Percentiles rank a stretch among this genome's conserved stretches.
These are phyloP conservation scores for Platichthys flesus DNA, from an alignment of 2,113 vertebrate species.

Conservation along the genomic window DNA sequence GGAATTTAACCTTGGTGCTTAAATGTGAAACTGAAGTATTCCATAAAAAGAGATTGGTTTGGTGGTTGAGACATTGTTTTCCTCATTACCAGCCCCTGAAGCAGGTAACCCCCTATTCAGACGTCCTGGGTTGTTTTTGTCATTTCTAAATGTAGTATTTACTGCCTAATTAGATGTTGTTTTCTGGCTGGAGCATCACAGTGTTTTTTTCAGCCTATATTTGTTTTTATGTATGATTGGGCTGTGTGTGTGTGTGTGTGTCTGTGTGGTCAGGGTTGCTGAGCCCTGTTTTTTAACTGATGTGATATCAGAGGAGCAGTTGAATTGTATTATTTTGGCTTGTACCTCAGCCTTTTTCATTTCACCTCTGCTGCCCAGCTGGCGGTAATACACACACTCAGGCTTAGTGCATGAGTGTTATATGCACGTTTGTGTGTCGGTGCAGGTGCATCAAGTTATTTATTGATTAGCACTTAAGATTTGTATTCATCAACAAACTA, in stretches of 20 bases:
- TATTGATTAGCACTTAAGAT: background rate
- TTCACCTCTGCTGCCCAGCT: constrained; percentile 22
- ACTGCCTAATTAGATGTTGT: background rate
- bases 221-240: constrained; percentile 35
- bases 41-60: too few species aligned
- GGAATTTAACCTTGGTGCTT: too few species aligned
- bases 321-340: constrained; percentile 43
- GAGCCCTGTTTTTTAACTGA: constrained; percentile 56
- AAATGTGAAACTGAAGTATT: too few species aligned
- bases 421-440: background rate
- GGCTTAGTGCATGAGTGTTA: background rate
- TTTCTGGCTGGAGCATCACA: constrained; percentile 19
- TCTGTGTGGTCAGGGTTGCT: constrained; percentile 46
- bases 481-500: background rate
- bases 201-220: constrained; percentile 46
- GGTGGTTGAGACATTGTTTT: too few species aligned
- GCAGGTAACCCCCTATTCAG: too few species aligned
- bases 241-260: constrained; percentile 41
- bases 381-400: constrained; percentile 15
- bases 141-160: background rate
- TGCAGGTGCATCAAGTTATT: background rate
- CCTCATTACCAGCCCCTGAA: too few species aligned
- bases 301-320: constrained; percentile 58
- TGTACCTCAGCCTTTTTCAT: constrained; percentile 14
- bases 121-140: background rate